Base-by-base conservation (phyloP, 2,113 vertebrate genomes). In the Ariopsis seemanni region DNA sequence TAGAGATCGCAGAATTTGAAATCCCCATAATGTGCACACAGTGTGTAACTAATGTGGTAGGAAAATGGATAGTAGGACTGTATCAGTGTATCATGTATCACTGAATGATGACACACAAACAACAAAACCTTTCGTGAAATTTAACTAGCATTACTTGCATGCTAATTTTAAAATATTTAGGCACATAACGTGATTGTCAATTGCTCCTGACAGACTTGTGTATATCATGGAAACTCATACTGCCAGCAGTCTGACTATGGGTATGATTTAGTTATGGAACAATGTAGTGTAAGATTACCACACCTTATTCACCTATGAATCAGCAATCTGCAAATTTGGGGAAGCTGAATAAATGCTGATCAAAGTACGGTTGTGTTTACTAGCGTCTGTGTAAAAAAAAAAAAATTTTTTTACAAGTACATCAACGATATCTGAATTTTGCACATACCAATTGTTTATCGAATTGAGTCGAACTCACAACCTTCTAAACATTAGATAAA, bases 191-290 rank as follows among this genome's bases (percentile, higher is more conserved):
- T 77, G 7, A 60, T n/a, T 48, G 83, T 75, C 30, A 27, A 0
- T 42, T 20, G n/a, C 42, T 53, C 34, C 27, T 62, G 72, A 27
- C 48, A 65, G 58, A 53, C 5, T 53, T 62, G 18, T 42, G 15
- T 17, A 74, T 69, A 69, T 75, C 53, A 62, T 85, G 71, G 71
- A 62, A 75, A 75, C 30, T n/a, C 53, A 62, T n/a, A 15, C 52
- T 58, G 83, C 83, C 50, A 42, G 83, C 27, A 84, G 27, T 62
- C 69, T 75, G 71, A 62, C 71, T 77, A 50, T 20, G 27, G 8
- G 5, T 85, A 75, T 60, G 69, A 48, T 48, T 75, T 52, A 62
- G 55, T 17, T 48, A 14, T n/a, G 60, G 60, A 50, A 58, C 55
- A 71, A 42, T 42, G 55, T 60, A 18, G 10, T 62, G 10, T 9